Evolutionary conservation across 2,888 invertebrate species (phyloP).

Genomic region (Balanococcus diminutus): DNA sequence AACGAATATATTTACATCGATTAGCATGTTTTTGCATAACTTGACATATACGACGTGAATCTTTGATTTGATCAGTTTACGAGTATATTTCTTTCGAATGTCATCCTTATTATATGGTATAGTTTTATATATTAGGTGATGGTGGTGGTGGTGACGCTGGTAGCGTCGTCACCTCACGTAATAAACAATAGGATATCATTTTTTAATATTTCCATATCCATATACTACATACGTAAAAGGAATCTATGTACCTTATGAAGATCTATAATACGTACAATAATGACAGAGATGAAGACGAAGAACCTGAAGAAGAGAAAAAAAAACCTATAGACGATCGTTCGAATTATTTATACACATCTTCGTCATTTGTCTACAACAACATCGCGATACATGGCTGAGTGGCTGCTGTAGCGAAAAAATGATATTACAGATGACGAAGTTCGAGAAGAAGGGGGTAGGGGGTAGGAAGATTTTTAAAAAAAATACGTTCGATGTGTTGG

Average conservation of each 20-base stretch:
- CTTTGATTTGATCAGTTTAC: conserved; percentile 30
- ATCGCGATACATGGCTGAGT: not conserved
- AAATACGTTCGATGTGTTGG: not conserved
- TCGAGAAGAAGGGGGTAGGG: no score
- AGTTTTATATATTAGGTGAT: no score
- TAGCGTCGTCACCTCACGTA: not conserved
- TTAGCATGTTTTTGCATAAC: conserved; percentile 40
- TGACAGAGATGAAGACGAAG: no score
- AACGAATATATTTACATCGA: conserved; percentile 38
- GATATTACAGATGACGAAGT: not conserved
- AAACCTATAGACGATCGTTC: not conserved
- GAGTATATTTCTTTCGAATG: conserved; percentile 2
- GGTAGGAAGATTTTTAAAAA: not conserved
- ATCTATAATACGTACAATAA: not conserved
- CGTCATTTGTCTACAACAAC: not conserved
- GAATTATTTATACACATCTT: not conserved
- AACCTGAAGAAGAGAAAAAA: not conserved
- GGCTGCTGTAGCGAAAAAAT: not conserved
- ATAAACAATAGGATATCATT: not conserved
- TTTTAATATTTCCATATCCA: not conserved
- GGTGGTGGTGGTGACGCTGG: not conserved
- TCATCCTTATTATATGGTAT: not conserved
- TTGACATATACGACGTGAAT: conserved; percentile 38
- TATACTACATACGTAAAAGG: not conserved
- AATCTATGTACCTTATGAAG: not conserved